Evolutionary conservation across 2,797 vertebrate genomes (phyloP), one percentile per base, ranked within the genome.

Genomic region (Macrochelys suwanniensis): DNA sequence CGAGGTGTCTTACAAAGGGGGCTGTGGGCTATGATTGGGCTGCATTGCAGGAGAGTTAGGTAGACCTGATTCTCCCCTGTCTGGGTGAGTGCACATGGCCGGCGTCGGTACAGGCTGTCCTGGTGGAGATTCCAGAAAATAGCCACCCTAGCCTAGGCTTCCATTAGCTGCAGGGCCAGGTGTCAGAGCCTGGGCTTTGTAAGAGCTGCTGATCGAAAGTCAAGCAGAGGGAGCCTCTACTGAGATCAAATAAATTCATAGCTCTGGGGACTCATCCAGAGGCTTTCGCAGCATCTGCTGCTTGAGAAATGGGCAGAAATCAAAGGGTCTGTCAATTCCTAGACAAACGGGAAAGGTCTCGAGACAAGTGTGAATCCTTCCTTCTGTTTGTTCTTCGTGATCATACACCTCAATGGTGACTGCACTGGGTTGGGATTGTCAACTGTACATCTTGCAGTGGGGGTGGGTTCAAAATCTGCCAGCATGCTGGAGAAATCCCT

Each of bases 281-380:
- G 80, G 96, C 96, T 93, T 82, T 88, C 37, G 93, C 97, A 95
- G 97, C 97, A 97, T 94, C 95, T 97, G 97, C 94, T 84, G 57
- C 93, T 96, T 93, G 92, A 90, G 80, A 77, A 84, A 87, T 88
- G 90, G 85, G 42, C 88, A 80, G 91, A 95, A 89, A 96, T 85
- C 93, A 28, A 90, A 91, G 97, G 86, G 91, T 94, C 97, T 96
- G 97, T 82, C 95, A 89, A 17, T 81, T 31, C 4, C 11, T 56
- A 15, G 21, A 81, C 94, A 71, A 19, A 80, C 80, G 6, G 92
- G 88, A 92, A 76, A 82, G 94, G 94, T 84, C 96, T 78, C 13
- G 33, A 47, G 82, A 71, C 95, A 85, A 33, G 84, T 93, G 94
- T 15, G 85, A 51, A 13, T 61, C 65, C 88, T 56, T 25, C 23